Base-by-base conservation (phyloP, 2,797 vertebrate genomes). In the Falco naumanni region DNA sequence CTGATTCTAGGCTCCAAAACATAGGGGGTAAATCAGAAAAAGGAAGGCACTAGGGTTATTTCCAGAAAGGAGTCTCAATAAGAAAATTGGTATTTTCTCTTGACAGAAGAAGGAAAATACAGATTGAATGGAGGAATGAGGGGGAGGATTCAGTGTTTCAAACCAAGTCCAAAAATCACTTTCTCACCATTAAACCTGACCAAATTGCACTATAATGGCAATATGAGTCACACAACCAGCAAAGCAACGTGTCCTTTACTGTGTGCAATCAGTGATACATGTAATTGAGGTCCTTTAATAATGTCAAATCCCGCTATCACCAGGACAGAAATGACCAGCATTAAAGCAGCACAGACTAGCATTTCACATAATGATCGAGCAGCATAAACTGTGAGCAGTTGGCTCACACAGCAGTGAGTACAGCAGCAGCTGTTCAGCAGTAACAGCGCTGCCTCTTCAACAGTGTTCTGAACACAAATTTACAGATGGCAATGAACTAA, bases 381-480 rank as follows among this genome's bases (percentile, higher is more conserved):
- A 57, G 75, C 43, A 53, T 6, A 22, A 50, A 57, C n/a, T 2
- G 65, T 0, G 61, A 95, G 85, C 77, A 91, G 43, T 10, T 95
- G 95, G 93, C 80, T 82, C 60, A 26, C 56, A 2, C 78, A 70
- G 91, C 90, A 84, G 66, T 11, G 37, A 75, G 83, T n/a, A 34
- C 43, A 48, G 84, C 75, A 95, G 89, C 96, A 93, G 89, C 92
- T 91, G 93, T 26, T 91, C 77, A 15, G 68, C 80, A 45, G 7
- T 13, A 24, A 26, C 90, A 61, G 83, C 64, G 14, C 85, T 92
- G 84, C 78, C 68, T 84, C 93, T 81, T 65, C 83, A 69, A 3
- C 56, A 18, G 59, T 41, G 48, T 4, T 64, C 80, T 53, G 31
- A 84, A 43, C 68, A 53, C 71, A 82, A 20, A 87, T 28, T 29